Conservation (phyloP, 1,140 invertebrate genomes). For the Ceratosolen solmsi region DNA sequence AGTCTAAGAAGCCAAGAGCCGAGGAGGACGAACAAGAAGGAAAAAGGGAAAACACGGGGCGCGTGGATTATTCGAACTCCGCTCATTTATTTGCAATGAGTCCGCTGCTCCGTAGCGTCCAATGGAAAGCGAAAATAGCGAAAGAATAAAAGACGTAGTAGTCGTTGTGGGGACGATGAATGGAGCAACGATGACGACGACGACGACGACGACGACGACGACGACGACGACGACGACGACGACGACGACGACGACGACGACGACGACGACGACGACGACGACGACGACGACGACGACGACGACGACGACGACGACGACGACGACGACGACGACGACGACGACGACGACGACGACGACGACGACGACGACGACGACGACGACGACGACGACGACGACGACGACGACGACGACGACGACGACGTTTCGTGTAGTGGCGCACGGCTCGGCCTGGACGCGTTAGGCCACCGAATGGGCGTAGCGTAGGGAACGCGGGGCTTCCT, state of each 20-base stretch:
- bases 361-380: background rate
- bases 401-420: background rate
- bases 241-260: background rate
- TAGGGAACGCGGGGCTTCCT: background rate
- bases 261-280: background rate
- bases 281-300: background rate
- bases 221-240: background rate
- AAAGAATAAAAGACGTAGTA: background rate
- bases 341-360: background rate
- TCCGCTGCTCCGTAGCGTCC: background rate
- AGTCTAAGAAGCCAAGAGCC: background rate
- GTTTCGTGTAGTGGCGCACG: too few species aligned
- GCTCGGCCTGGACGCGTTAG: background rate
- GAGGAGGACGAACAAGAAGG: background rate
- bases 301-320: background rate
- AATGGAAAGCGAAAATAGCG: constrained; percentile 7
- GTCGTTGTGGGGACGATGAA: too few species aligned
- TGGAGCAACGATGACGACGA: background rate
- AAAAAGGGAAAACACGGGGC: background rate
- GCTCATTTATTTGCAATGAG: constrained; percentile 28
- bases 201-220: background rate
- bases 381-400: background rate
- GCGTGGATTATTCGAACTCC: background rate
- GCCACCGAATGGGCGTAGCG: constrained; percentile 1
- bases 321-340: background rate